Percentiles rank a stretch among this genome's conserved stretches.
Conservation (phyloP, 2,797 vertebrate genomes). For the Pipistrellus kuhlii region DNA sequence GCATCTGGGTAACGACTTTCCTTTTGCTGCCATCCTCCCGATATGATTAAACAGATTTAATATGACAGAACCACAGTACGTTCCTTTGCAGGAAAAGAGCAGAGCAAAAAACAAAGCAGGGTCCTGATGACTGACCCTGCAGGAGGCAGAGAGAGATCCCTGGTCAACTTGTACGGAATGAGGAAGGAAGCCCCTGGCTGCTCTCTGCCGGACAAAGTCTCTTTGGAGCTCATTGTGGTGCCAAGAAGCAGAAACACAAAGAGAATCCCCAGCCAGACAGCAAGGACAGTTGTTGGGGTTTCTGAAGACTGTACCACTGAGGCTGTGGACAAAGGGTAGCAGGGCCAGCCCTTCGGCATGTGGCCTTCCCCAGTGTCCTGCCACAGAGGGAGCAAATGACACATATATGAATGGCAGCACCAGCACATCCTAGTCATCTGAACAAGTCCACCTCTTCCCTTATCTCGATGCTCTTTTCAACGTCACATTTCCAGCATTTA, state of each 20-base stretch:
- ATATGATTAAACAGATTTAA: neutral
- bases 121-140: neutral
- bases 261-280: neutral
- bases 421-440: neutral
- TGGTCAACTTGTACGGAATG: conserved; percentile 32
- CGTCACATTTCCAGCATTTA: neutral
- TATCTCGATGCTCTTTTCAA: neutral
- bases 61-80: conserved; percentile 10
- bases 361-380: neutral
- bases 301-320: conserved; percentile 10
- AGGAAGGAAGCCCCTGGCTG: neutral
- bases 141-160: conserved; percentile 26
- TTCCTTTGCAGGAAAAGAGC: conserved; percentile 33
- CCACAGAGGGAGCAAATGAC: neutral
- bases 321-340: neutral
- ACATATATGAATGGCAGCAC: neutral
- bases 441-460: neutral
- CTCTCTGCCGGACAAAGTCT: neutral
- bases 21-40: neutral
- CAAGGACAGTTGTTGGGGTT: neutral
- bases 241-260: conserved; percentile 47
- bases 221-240: neutral
- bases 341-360: neutral
- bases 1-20: neutral
- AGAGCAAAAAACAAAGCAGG: neutral